phyloP scores from a whole-genome alignment of 2,797 vertebrate species.

The Sebastes itinus region DNA sequence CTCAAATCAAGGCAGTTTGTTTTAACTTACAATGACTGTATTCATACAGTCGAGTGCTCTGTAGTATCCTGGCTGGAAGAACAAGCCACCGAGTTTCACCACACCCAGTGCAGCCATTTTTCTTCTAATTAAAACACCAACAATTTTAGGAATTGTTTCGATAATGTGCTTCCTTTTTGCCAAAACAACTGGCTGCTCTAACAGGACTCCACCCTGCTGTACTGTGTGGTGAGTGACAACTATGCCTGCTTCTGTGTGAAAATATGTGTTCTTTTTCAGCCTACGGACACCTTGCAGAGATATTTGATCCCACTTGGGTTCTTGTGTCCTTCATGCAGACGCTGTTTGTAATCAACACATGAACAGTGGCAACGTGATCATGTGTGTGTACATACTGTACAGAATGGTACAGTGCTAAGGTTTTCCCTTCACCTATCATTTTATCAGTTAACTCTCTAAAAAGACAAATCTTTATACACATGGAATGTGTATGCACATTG shows the following conservation, averaged over 20 bases:
- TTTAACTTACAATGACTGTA: constrained; percentile 26
- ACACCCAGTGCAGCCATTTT: constrained; percentile 26
- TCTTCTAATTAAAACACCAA: constrained; percentile 29
- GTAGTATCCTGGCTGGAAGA: not conserved
- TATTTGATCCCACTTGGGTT: not conserved
- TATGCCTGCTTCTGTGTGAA: not conserved
- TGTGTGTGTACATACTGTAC: not conserved
- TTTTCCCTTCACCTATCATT: not conserved
- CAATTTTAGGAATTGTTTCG: constrained; percentile 21
- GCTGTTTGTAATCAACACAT: not conserved
- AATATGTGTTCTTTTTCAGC: constrained; percentile 1
- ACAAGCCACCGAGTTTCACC: not conserved
- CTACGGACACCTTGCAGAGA: not conserved
- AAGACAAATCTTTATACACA: not conserved
- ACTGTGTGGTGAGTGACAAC: not conserved
- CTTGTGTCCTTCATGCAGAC: constrained; percentile 6
- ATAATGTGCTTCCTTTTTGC: not conserved
- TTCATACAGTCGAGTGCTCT: not conserved
- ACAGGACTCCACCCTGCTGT: not conserved
- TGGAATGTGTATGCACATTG: not conserved
- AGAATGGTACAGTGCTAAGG: not conserved
- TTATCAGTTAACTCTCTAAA: not conserved
- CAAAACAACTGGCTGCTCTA: not conserved
- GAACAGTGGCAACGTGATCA: not conserved
- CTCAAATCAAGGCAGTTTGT: constrained; percentile 4